phyloP scores from a whole-genome alignment of 2,113 vertebrate species.

The Bubo bubo region DNA sequence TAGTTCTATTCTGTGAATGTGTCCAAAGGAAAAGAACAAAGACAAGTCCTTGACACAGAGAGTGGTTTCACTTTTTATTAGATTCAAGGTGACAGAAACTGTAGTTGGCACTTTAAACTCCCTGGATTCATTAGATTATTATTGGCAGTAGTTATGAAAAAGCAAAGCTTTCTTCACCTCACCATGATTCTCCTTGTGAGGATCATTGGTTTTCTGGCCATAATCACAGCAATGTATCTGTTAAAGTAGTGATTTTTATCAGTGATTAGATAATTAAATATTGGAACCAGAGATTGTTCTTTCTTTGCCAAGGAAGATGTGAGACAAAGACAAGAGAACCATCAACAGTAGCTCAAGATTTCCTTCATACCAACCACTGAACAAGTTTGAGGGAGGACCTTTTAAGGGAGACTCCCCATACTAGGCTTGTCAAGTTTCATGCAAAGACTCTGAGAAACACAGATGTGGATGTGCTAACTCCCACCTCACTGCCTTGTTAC shows the following conservation, averaged over 20 bases:
- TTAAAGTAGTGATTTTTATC: not conserved
- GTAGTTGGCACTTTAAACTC: not conserved
- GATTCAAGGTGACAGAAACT: conserved; percentile 33
- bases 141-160: not conserved
- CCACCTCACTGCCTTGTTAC: not conserved
- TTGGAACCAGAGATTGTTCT: not conserved
- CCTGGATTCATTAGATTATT: not conserved
- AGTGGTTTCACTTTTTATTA: not conserved
- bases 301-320: not conserved
- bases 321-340: not conserved
- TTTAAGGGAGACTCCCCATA: not conserved
- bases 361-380: not conserved
- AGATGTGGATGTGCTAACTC: not conserved
- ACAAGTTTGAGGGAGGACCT: not conserved
- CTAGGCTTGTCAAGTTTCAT: not conserved
- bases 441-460: not conserved
- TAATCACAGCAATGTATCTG: not conserved
- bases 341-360: not conserved
- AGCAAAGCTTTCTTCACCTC: not conserved
- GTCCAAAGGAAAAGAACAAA: conserved; percentile 14
- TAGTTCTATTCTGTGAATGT: not conserved
- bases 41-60: not conserved
- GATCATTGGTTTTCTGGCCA: not conserved
- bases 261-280: not conserved
- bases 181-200: not conserved